Base-by-base conservation (phyloP, 2,888 invertebrate species). In the Epinotia brunnichana region DNA sequence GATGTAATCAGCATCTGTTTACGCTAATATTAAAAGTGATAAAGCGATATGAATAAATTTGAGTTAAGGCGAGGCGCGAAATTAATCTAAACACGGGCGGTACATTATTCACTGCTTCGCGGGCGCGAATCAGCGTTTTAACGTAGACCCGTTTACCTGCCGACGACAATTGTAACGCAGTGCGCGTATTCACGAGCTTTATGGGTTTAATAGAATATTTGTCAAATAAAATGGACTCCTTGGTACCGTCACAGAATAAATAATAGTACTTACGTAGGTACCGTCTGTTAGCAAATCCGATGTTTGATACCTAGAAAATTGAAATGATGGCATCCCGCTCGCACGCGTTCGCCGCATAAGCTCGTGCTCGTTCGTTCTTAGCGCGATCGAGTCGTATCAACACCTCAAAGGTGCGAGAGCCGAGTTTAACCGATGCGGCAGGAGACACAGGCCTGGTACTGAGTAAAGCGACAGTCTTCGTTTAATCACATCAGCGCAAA, bases 11-110 rank as follows among this genome's bases (percentile, higher is more conserved):
- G 53, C 70, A 70, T 64, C 72, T 72, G 56, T 59, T 70, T 64
- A 70, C 64, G 66, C 62, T 62, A 69, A 69, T 71, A 71, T 71
- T 67, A 72, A 56, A 66, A 66, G 66, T 56, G 54, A 66, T 66
- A 56, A 62, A 67, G 61, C 44, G 15, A 39, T 56, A 71, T 71
- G 72, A 72, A 72, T 72, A 72, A 54, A 68, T 68, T 72, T 68
- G 54, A 61, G 66, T 48, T 24, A 66, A 56, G n/a, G 66, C 53
- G 64, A 19, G 39, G 53, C 56, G 56, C 10, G 21, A 53, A 64
- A 51, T 56, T 54, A 66, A 56, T 66, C 41, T 41, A 66, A 56
- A 66, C 54, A 41, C 19, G 53, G 19, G 7, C 39, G 39, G 4
- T 64, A 10, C 54, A 64, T 66, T 66, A 56, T 66, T 66, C 21